Evolutionary conservation across 2,797 vertebrate genomes (phyloP).

Genomic region (Streptopelia turtur): DNA sequence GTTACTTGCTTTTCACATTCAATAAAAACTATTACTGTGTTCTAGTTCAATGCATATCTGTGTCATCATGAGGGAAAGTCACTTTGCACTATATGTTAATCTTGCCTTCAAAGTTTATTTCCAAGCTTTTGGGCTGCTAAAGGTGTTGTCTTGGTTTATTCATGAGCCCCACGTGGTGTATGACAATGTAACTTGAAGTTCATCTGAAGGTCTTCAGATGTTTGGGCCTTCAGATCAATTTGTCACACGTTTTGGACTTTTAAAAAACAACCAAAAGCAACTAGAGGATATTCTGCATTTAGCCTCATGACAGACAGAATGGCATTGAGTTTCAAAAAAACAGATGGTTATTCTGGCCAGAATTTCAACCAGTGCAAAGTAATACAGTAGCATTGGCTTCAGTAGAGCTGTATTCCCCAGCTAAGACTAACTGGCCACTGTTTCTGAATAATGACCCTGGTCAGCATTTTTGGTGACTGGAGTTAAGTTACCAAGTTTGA

Average conservation of each 20-base stretch:
- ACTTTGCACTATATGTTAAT: slow-evolving; percentile 1
- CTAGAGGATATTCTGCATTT: background rate
- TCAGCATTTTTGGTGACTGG: background rate
- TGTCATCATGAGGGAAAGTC: slow-evolving; percentile 22
- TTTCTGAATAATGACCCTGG: background rate
- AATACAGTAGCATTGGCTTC: background rate
- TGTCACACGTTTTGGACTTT: background rate
- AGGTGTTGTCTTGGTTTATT: background rate
- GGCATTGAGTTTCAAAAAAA: background rate
- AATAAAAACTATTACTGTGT: slow-evolving; percentile 52
- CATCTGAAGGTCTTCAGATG: background rate
- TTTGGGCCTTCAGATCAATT: background rate
- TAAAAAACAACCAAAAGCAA: background rate
- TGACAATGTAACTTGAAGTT: background rate
- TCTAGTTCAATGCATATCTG: slow-evolving; percentile 53
- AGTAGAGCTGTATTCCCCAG: background rate
- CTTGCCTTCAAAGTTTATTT: slow-evolving; percentile 1
- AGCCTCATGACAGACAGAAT: background rate
- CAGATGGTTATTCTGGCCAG: background rate
- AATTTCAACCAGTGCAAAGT: background rate
- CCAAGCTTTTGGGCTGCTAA: background rate
- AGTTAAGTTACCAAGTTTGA: background rate
- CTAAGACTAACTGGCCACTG: background rate
- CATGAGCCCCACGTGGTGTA: background rate
- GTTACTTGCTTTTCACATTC: slow-evolving; percentile 56